These are phyloP conservation scores for Melanogrammus aeglefinus DNA, from an alignment of 2,797 vertebrate genomes.

Conservation along the genomic window DNA sequence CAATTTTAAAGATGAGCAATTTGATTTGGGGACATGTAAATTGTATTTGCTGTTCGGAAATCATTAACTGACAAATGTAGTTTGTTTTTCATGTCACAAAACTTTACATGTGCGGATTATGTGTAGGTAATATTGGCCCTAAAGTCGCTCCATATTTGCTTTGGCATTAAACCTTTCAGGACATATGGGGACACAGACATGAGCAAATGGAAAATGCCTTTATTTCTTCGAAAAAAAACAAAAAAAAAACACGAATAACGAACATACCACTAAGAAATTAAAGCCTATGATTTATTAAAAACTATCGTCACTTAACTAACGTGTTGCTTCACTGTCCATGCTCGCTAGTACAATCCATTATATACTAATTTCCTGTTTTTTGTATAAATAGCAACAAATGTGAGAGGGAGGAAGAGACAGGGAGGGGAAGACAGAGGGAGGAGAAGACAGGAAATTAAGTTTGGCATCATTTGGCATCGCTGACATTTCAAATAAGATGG, in stretches of 20 bases:
- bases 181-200: background rate
- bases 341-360: background rate
- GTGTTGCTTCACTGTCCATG: background rate
- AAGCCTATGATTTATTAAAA: conserved; percentile 3
- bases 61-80: no score
- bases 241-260: background rate
- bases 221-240: conserved; percentile 1
- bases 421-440: background rate
- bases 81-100: no score
- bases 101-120: no score
- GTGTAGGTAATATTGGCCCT: no score
- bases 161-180: background rate
- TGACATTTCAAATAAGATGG: background rate
- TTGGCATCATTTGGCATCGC: background rate
- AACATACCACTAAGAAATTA: background rate
- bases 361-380: background rate
- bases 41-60: no score
- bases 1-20: no score
- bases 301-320: background rate
- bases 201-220: conserved; percentile 1
- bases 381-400: background rate
- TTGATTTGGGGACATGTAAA: no score
- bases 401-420: background rate
- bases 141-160: no score
- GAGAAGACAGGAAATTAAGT: background rate